A percentile compares a stretch with the other conserved stretches of the same genome.
Conservation (phyloP, 1,140 invertebrate genomes). For the Epicauta chinensis region DNA sequence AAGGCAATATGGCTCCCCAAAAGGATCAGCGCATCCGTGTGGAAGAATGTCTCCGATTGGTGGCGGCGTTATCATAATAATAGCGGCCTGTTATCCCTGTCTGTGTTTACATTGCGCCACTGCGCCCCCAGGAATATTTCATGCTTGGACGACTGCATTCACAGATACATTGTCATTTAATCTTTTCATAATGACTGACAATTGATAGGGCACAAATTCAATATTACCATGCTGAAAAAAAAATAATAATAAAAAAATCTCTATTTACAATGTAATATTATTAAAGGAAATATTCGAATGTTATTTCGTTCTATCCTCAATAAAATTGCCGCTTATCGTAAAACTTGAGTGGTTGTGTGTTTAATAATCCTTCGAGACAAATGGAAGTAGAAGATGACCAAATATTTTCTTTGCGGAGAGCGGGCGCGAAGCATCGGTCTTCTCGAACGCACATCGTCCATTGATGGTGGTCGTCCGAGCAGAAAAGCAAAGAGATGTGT, state of each 20-base stretch:
- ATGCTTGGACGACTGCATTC: conserved; percentile 19
- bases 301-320: too few species aligned
- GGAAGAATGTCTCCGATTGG: conserved; percentile 33
- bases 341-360: conserved; percentile 5
- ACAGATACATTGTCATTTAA: conserved; percentile 18
- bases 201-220: too few species aligned
- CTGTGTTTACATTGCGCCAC: conserved; percentile 18
- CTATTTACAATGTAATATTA: too few species aligned
- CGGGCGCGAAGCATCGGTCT: conserved; percentile 7
- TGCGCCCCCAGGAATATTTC: conserved; percentile 27
- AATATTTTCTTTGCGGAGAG: conserved; percentile 18
- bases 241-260: too few species aligned
- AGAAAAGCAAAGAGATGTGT: conserved; percentile 29
- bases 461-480: conserved; percentile 21
- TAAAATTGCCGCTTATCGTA: too few species aligned
- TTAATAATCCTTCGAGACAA: conserved; percentile 14
- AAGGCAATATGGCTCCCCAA: conserved; percentile 24
- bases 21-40: conserved; percentile 26
- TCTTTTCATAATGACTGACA: conserved; percentile 17
- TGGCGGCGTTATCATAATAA: conserved; percentile 33
- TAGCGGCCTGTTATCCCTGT: conserved; percentile 14
- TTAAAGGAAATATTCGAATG: too few species aligned
- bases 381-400: conserved; percentile 16
- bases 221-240: too few species aligned
- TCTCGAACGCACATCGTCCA: conserved; percentile 14